A percentile compares a stretch with the other conserved stretches of the same genome.
These are phyloP conservation scores for Oligia fasciuncula DNA, from an alignment of 2,888 invertebrate genomes.

Conservation along the genomic window DNA sequence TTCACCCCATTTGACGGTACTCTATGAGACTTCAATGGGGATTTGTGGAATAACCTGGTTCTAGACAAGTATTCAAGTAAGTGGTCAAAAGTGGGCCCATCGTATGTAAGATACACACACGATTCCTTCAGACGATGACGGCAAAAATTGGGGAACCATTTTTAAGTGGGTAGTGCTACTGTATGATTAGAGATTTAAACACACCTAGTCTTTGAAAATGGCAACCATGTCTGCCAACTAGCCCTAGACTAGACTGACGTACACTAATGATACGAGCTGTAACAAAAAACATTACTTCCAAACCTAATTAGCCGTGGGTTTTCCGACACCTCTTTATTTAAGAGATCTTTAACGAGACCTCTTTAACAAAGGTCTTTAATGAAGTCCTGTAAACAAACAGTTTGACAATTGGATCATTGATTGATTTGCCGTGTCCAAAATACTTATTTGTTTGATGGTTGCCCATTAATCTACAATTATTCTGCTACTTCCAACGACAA, in stretches of 20 bases:
- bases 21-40: too few species aligned
- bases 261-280: not conserved
- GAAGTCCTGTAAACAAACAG: not conserved
- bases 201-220: not conserved
- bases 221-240: not conserved
- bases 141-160: not conserved
- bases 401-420: not conserved
- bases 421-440: slow-evolving; percentile 7
- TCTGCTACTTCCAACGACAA: too few species aligned
- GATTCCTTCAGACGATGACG: not conserved
- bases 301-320: not conserved
- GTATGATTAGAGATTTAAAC: not conserved
- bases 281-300: not conserved
- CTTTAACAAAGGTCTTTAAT: not conserved
- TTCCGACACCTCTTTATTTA: not conserved
- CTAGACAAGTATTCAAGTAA: too few species aligned
- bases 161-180: not conserved
- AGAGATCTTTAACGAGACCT: not conserved
- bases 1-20: too few species aligned
- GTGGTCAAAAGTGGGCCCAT: not conserved
- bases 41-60: too few species aligned
- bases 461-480: not conserved
- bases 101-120: not conserved
- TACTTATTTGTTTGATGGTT: not conserved
- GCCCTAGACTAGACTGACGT: not conserved